Percentiles rank a stretch among this genome's conserved stretches.
These are phyloP conservation scores for Capreolus pygargus DNA, from an alignment of 2,113 vertebrate species.

Conservation along the genomic window DNA sequence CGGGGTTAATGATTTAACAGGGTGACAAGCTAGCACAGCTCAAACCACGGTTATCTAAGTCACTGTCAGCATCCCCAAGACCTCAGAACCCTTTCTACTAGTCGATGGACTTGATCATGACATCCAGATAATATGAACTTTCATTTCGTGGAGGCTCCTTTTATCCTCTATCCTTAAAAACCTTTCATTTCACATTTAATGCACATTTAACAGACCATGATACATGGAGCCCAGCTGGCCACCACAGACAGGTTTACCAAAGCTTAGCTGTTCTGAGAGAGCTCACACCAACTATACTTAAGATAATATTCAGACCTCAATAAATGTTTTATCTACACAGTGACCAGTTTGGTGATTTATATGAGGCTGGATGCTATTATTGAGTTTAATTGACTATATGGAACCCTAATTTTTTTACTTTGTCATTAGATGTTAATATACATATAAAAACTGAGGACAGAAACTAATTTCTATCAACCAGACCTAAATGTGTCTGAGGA, in stretches of 20 bases:
- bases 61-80: background rate
- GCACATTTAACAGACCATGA: background rate
- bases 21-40: no score
- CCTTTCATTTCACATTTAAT: background rate
- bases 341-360: slow-evolving; percentile 41
- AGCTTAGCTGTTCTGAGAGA: background rate
- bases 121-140: slow-evolving; percentile 39
- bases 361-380: background rate
- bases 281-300: background rate
- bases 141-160: background rate
- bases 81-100: background rate
- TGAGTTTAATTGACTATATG: slow-evolving; percentile 12
- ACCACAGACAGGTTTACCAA: slow-evolving; percentile 19
- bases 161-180: background rate
- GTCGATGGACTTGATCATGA: background rate
- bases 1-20: background rate
- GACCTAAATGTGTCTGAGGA: background rate
- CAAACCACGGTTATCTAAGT: background rate
- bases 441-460: slow-evolving; percentile 42
- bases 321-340: slow-evolving; percentile 64
- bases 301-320: background rate
- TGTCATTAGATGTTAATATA: slow-evolving; percentile 52
- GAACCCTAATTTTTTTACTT: slow-evolving; percentile 20
- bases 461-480: background rate
- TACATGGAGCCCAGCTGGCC: background rate